phyloP scores from a whole-genome alignment of 2,797 vertebrate species.

The Astyanax mexicanus region DNA sequence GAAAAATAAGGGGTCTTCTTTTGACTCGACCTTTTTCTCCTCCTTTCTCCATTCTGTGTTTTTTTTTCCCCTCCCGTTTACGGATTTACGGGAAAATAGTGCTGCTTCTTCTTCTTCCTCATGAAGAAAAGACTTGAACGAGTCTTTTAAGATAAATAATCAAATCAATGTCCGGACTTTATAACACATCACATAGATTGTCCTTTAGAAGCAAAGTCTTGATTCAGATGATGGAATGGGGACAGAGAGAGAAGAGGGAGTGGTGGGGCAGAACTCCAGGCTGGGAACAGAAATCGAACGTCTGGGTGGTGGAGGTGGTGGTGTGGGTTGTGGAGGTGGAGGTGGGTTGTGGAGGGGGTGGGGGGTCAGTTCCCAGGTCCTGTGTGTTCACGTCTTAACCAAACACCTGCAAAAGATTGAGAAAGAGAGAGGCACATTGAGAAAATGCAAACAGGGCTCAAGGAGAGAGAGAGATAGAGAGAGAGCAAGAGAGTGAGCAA shows the following conservation, averaged over 20 bases:
- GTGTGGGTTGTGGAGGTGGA: slow-evolving; percentile 33
- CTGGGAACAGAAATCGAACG: slow-evolving; percentile 70
- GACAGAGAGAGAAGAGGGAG: background rate
- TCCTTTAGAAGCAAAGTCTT: slow-evolving; percentile 78
- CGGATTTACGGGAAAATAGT: slow-evolving; percentile 87
- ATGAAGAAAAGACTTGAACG: slow-evolving; percentile 91
- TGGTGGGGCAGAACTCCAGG: slow-evolving; percentile 69
- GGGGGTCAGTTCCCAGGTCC: slow-evolving; percentile 79
- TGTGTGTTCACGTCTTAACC: slow-evolving; percentile 80
- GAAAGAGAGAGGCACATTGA: slow-evolving; percentile 88
- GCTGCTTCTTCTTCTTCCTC: slow-evolving; percentile 92
- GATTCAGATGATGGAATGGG: slow-evolving; percentile 75
- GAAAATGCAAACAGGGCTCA: slow-evolving; percentile 69
- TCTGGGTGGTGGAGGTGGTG: no score
- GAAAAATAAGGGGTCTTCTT: slow-evolving; percentile 67
- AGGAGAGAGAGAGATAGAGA: background rate
- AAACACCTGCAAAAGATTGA: slow-evolving; percentile 99
- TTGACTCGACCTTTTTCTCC: slow-evolving; percentile 77
- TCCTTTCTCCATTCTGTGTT: slow-evolving; percentile 58
- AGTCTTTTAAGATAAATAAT: slow-evolving; percentile 93
- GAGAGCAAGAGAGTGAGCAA: slow-evolving; percentile 1
- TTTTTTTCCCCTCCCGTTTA: slow-evolving; percentile 83
- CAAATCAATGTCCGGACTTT: slow-evolving; percentile 85
- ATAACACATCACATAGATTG: slow-evolving; percentile 86
- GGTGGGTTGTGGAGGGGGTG: slow-evolving; percentile 51